phyloP scores from a whole-genome alignment of 1,140 invertebrate genomes.

The Panulirus ornatus region DNA sequence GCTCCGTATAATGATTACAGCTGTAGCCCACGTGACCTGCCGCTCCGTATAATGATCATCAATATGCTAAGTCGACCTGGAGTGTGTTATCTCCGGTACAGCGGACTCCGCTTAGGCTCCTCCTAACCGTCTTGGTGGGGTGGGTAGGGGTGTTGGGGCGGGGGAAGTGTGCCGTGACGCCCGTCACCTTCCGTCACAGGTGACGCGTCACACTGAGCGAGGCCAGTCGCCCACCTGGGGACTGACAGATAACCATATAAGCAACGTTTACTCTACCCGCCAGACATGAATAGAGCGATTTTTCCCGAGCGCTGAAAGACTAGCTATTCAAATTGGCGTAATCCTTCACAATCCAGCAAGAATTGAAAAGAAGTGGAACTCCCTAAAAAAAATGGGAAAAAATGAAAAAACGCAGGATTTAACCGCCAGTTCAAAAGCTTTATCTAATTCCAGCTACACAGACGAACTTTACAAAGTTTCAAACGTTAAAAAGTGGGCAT shows the following conservation, averaged over 20 bases:
- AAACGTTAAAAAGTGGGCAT: constrained; percentile 25
- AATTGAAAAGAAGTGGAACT: constrained; percentile 60
- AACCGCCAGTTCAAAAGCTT: constrained; percentile 62
- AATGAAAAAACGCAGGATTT: constrained; percentile 34
- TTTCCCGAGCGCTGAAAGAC: constrained; percentile 58
- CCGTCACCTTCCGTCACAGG: neutral
- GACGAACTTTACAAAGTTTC: constrained; percentile 21
- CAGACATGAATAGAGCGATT: constrained; percentile 49
- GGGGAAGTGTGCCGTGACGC: too few relatives aligned
- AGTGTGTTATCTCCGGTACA: too few relatives aligned
- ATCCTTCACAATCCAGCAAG: constrained; percentile 61
- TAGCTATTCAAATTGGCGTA: constrained; percentile 66
- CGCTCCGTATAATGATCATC: constrained; percentile 42
- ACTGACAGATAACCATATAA: constrained; percentile 11
- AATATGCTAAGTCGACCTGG: constrained; percentile 38
- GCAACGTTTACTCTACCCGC: constrained; percentile 39
- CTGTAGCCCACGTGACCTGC: too few relatives aligned
- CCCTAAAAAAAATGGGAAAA: neutral
- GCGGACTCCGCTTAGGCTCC: neutral
- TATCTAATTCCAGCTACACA: constrained; percentile 43
- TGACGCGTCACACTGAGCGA: neutral
- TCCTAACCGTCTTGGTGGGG: neutral
- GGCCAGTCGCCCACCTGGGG: neutral
- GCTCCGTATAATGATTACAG: too few relatives aligned
- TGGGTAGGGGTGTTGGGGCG: neutral